Evolutionary conservation across 2,888 invertebrate genomes (phyloP), one percentile per base, ranked within the genome.

Genomic region (Nemurella pictetii): DNA sequence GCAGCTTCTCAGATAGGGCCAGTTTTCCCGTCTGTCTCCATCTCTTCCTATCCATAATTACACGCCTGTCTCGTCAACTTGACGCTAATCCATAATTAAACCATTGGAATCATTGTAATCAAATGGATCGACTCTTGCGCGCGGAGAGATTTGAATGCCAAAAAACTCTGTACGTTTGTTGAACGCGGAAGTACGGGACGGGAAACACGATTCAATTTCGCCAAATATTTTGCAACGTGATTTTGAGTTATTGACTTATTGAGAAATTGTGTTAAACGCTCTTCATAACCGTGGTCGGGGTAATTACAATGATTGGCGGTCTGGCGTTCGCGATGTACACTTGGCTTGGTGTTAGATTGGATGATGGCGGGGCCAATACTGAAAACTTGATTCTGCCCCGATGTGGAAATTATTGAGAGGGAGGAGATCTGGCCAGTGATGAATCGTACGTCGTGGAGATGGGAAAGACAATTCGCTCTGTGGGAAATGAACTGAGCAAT

Each of bases 21-120:
- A 4, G 7, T 25, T 80, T 80, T 80, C 80, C 35, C 32, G 80
- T 25, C 80, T 80, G 80, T 30, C 80, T 80, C 80, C 80, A 35
- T 36, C 32, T 15, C 32, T 35, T 35, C 35, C 29, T 80, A 35
- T 80, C 80, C 80, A 80, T 80, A 80, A 80, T 80, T 80, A 80
- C 36, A 20, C 75, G 4, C 20, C 27, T 29, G 55, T 55, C 55
- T 55, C 20, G 55, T 2, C 3, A 20, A 20, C 55, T 55, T 20
- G 20, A 12, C 55, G 55, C 15, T 55, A 55, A 55, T 55, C 55
- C 55, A 55, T 55, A 55, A 55, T 55, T 55, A 55, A 55, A 75
- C 26, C 75, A 28, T 0, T 28, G 7, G 75, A 75, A 26, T 75
- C 75, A 75, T 75, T 75, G 27, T 5, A 75, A 75, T 75, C 75